phyloP scores from a whole-genome alignment of 2,888 invertebrate species.

The Xylophagus ater region DNA sequence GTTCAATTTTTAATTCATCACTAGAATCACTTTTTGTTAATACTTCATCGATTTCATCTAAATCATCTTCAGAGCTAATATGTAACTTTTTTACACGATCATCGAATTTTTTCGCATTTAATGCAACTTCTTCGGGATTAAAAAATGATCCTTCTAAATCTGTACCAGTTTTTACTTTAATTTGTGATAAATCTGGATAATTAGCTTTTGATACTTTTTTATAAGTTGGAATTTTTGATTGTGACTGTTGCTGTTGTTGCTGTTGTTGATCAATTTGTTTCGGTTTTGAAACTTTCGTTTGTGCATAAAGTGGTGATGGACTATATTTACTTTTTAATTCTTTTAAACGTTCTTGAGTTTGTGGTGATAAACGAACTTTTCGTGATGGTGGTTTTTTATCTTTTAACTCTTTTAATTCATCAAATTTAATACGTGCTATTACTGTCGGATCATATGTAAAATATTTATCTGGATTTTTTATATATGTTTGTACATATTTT shows the following conservation, averaged over 20 bases:
- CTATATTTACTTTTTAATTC: constrained; percentile 23
- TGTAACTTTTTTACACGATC: constrained; percentile 34
- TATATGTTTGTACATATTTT: constrained; percentile 39
- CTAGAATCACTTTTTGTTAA: constrained; percentile 34
- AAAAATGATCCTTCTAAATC: constrained; percentile 30
- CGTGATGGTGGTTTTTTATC: constrained; percentile 25
- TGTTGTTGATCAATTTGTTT: constrained; percentile 14
- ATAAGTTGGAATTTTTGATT: constrained; percentile 26
- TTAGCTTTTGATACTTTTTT: constrained; percentile 36
- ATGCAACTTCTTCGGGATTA: constrained; percentile 36
- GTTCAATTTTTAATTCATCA: constrained; percentile 26
- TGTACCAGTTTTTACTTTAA: constrained; percentile 36
- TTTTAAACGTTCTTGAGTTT: constrained; percentile 24
- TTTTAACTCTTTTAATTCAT: constrained; percentile 29
- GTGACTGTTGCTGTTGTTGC: constrained; percentile 12
- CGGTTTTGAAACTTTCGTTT: not conserved
- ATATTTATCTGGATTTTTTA: constrained; percentile 38
- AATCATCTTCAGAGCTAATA: constrained; percentile 35
- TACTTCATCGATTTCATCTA: constrained; percentile 35
- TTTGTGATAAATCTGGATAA: constrained; percentile 36
- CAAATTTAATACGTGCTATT: constrained; percentile 31
- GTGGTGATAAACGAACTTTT: constrained; percentile 15
- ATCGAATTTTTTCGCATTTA: constrained; percentile 38
- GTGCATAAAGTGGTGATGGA: not conserved
- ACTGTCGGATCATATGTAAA: constrained; percentile 38